A percentile compares a stretch with the other conserved stretches of the same genome.
Evolutionary conservation across 1,140 invertebrate genomes (phyloP).

Genomic region (Bombus cullumanus): DNA sequence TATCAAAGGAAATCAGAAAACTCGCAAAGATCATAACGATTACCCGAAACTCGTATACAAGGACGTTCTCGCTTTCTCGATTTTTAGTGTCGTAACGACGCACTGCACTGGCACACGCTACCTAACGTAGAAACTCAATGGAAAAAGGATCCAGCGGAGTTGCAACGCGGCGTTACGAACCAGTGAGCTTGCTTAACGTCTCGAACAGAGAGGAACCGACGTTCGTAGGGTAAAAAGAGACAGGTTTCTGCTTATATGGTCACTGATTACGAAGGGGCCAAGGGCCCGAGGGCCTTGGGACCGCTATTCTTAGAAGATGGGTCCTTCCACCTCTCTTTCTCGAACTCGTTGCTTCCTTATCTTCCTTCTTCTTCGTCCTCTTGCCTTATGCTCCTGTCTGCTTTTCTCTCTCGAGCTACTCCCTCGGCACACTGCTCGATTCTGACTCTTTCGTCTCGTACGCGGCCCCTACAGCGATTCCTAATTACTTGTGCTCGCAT

Average conservation of each 20-base stretch:
- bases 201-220: conserved; percentile 19
- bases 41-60: background rate
- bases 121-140: conserved; percentile 36
- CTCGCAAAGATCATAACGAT: too few species aligned
- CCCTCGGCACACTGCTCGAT: conserved; percentile 7
- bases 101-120: background rate
- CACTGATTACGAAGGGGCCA: conserved; percentile 68
- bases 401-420: background rate
- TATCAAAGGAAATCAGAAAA: too few species aligned
- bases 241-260: conserved; percentile 67
- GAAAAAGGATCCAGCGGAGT: conserved; percentile 31
- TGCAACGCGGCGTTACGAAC: conserved; percentile 45
- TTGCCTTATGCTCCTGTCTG: background rate
- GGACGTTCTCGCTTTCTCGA: conserved; percentile 16
- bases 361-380: conserved; percentile 47
- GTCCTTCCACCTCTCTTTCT: conserved; percentile 46
- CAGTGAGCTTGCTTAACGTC: conserved; percentile 55
- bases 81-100: conserved; percentile 30
- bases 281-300: conserved; percentile 70
- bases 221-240: conserved; percentile 32
- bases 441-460: conserved; percentile 57
- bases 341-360: conserved; percentile 33
- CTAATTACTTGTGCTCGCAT: conserved; percentile 72
- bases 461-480: conserved; percentile 66
- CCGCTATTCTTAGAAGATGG: conserved; percentile 74